Base-by-base conservation (phyloP, 2,113 vertebrate species). In the Hiodon tergisus region DNA sequence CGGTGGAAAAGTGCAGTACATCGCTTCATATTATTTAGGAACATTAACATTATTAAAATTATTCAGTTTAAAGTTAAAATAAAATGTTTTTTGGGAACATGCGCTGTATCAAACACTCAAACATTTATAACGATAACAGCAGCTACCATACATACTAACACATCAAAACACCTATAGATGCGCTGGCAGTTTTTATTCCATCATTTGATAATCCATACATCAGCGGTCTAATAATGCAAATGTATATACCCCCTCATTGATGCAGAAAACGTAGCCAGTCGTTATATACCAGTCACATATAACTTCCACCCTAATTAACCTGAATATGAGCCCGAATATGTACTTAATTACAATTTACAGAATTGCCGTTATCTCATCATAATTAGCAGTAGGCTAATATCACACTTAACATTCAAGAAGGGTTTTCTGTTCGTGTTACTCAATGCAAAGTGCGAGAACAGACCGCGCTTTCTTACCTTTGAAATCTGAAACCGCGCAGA, bases 401-500 rank as follows among this genome's bases (percentile, higher is more conserved):
- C 51, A 46, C 31, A 50, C 4, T 47, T 53, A 48, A 69, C 31
- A 51, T n/a, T 6, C 51, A 69, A 53, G 67, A 51, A 65, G 16
- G 55, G 16, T 48, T 48, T 14, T 9, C 71, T 14, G 46, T 73
- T 73, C 31, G 6, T 61, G 17, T 51, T 14, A 62, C 48, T 52
- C 61, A 58, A 63, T 50, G 13, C 10, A 17, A 52, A 6, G 50
- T 16, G 16, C 4, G 14, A 50, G 55, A 58, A 47, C 58, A 48
- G 8, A 47, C 59, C 48, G 77, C 62, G 54, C 17, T 54, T 6
- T 78, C 84, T 86, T 85, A 87, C 85, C 83, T 88, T 80, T 73
- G 84, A 80, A 81, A 86, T 77, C 81, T 80, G 81, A 85, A 82
- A 84, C 83, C 74, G 76, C 77, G 79, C 76, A 31, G 65, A 82